Base-by-base conservation (phyloP, 2,113 vertebrate species). In the Pogonocichla stellata region DNA sequence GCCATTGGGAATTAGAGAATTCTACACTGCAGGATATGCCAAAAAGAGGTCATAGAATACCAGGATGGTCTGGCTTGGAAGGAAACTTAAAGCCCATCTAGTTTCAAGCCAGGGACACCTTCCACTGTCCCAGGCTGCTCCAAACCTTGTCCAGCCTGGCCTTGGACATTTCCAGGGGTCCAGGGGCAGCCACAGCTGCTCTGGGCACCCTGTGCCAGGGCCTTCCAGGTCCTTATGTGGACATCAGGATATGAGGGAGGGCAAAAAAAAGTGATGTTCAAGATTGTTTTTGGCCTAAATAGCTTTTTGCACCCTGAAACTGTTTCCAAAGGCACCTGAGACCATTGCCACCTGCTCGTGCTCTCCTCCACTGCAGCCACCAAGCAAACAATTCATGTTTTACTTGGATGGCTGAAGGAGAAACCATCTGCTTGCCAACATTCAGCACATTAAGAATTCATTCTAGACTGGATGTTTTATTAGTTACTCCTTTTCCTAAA, bases 101-200 rank as follows among this genome's bases (percentile, higher is more conserved):
- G 5, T 54, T 14, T 12, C 40, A n/a, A 13, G 4, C 8, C 34
- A 48, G 34, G 25, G 47, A 34, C 40, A 56, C 31, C 40, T 83
- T 3, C 48, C 70, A 61, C 54, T 2, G 0, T 3, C 8, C 14
- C 79, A 56, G 40, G 8, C 0, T 48, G 22, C 34, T 62, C 40
- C 42, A 5, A 82, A 14, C 25, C 29, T 20, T 0, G 0, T 62
- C 62, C 47, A 56, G 0, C 34, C 71, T 56, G 54, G 14, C 34
- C 34, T 69, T 7, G 87, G 8, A 0, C 47, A 11, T 25, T 69
- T 0, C 20, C 79, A 90, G 70, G 40, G 40, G 10, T 69, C 54
- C 65, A 50, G 54, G 47, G 54, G 40, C 62, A 90, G 29, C 47
- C 62, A 19, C 70, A 54, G 78, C 62, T 89, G 1, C 38, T 45